phyloP scores from a whole-genome alignment of 2,888 invertebrate genomes.

The Julus scandinavius region DNA sequence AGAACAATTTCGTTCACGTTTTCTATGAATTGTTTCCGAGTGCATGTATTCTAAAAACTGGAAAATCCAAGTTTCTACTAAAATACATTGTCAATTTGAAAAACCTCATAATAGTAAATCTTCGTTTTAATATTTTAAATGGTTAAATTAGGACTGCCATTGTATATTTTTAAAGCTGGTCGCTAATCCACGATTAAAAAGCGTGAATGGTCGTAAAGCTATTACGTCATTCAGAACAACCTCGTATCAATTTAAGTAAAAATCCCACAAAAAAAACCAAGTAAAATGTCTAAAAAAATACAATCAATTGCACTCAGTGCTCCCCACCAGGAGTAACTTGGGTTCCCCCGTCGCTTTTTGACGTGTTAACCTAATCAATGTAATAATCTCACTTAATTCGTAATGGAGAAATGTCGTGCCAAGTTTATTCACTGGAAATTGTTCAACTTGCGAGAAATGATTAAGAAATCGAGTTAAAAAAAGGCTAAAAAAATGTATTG shows the following conservation, averaged over 20 bases:
- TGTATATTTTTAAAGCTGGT: too few relatives aligned
- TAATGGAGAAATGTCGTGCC: slow-evolving; percentile 39
- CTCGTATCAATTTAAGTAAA: neutral
- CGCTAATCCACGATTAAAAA: too few relatives aligned
- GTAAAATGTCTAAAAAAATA: neutral
- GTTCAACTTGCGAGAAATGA: slow-evolving; percentile 28
- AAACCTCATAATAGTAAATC: too few relatives aligned
- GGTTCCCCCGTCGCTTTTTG: neutral
- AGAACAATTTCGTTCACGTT: too few relatives aligned
- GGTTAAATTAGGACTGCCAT: too few relatives aligned
- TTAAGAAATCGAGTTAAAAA: slow-evolving; percentile 22
- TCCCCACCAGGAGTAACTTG: neutral
- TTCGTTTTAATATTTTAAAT: too few relatives aligned
- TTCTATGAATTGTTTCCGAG: too few relatives aligned
- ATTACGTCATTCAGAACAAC: too few relatives aligned
- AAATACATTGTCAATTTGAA: too few relatives aligned
- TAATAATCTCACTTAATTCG: slow-evolving; percentile 22
- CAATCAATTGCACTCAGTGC: neutral
- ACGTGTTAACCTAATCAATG: neutral
- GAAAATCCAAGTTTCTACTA: too few relatives aligned
- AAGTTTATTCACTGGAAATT: slow-evolving; percentile 15
- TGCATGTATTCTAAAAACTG: too few relatives aligned
- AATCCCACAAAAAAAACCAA: neutral
- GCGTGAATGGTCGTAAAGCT: too few relatives aligned
- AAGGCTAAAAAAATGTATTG: neutral